phyloP scores from a whole-genome alignment of 2,888 invertebrate genomes.

The Selenia dentaria region DNA sequence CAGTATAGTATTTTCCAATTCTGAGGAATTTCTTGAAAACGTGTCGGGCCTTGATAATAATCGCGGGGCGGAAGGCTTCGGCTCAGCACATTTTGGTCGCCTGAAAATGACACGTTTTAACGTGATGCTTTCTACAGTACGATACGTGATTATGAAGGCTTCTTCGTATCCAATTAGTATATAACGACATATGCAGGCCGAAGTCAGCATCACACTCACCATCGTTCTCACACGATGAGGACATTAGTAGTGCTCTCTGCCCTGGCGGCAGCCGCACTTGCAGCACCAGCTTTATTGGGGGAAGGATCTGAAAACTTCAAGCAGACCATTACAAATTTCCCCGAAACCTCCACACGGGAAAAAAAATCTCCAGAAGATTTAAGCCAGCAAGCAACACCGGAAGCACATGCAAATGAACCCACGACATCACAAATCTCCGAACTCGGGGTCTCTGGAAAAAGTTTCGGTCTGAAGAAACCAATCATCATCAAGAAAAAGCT shows the following conservation, averaged over 20 bases:
- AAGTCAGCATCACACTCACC: constrained; percentile 54
- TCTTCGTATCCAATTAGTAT: constrained; percentile 53
- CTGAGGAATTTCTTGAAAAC: background rate
- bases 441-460: constrained; percentile 44
- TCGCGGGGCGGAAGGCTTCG: constrained; percentile 43
- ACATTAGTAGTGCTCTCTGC: constrained; percentile 63
- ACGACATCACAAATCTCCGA: constrained; percentile 26
- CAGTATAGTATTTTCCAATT: too few relatives aligned
- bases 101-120: constrained; percentile 61
- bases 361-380: constrained; percentile 50
- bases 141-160: constrained; percentile 30
- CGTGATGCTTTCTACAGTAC: constrained; percentile 29
- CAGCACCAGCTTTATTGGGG: constrained; percentile 57
- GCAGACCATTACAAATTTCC: constrained; percentile 22
- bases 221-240: constrained; percentile 65
- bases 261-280: constrained; percentile 55
- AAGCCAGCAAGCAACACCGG: constrained; percentile 13
- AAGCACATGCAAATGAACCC: constrained; percentile 14
- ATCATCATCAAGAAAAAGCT: constrained; percentile 64
- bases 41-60: background rate
- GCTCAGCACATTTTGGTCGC: constrained; percentile 52
- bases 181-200: constrained; percentile 48
- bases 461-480: constrained; percentile 54
- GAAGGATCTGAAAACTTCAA: constrained; percentile 38
- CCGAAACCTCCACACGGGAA: constrained; percentile 46